Evolutionary conservation across 1,140 invertebrate genomes (phyloP), one percentile per base, ranked within the genome.

Genomic region (Leptoteleia sp.): DNA sequence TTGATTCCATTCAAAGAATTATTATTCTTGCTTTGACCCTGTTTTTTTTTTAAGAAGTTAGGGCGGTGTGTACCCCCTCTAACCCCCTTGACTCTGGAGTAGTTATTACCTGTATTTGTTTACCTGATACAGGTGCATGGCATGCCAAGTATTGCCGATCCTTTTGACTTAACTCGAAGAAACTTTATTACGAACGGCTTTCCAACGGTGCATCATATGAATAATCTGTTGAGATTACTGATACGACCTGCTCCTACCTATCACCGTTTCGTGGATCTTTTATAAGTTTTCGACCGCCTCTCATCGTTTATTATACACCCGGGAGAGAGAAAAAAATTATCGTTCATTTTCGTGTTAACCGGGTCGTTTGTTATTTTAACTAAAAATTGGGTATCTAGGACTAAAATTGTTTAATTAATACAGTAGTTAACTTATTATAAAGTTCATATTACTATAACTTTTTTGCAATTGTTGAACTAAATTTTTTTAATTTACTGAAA

Each of bases 221-320:
- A 72, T 72, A 78, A 78, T 71, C 75, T 35, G 50, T 25, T 11
- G 40, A 59, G 65, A 77, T 77, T 52, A 50, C 43, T 52, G 59
- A 70, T 77, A 77, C 50, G 31, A 40, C 57, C 57, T 35, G 35
- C 73, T 43, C 57, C 64, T 76, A 59, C 45, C 67, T 75, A 75
- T 45, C 35, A 48, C 35, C 4, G 8, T 22, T 16, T 42, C 22
- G 3, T 37, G n/a, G 6, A 45, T 61, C 25, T 1, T 61, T 3
- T 0, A 17, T 1, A 5, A 38, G 17, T 8, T 54, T 38, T 54
- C 35, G 50, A 11, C 35, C 17, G 9, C 5, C 25, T 17, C 25
- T 38, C 37, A 35, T 25, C 6, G 3, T 3, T 25, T 3, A 25
- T 25, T 25, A 6, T 25, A 25, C 22, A 25, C n/a, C n/a, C n/a